These are phyloP conservation scores for Apogon hyalosoma DNA, from an alignment of 2,797 vertebrate species.

Conservation along the genomic window DNA sequence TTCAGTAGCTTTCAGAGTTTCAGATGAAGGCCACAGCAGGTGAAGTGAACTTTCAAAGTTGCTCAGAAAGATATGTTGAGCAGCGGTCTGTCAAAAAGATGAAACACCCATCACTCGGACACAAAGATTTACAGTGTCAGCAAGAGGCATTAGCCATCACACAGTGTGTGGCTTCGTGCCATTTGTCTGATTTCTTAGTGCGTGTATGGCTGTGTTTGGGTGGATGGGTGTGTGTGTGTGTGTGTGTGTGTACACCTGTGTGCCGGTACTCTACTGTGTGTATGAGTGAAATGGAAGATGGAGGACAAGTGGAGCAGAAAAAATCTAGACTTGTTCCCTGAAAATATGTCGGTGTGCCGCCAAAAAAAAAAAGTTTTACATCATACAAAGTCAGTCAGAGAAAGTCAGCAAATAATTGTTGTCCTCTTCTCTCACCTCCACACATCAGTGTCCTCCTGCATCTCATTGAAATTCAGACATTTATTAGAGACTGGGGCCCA, in stretches of 20 bases:
- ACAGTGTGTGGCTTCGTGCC: slow-evolving; percentile 41
- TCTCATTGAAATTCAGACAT: slow-evolving; percentile 40
- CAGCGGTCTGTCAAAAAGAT: slow-evolving; percentile 67
- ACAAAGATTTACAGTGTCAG: slow-evolving; percentile 61
- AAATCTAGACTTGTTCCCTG: slow-evolving; percentile 31
- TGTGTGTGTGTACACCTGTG: slow-evolving; percentile 3
- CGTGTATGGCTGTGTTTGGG: not conserved
- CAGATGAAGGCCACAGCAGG: slow-evolving; percentile 52
- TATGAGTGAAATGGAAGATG: slow-evolving; percentile 7
- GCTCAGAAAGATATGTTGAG: slow-evolving; percentile 54
- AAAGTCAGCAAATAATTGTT: slow-evolving; percentile 21
- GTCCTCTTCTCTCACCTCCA: slow-evolving; percentile 18
- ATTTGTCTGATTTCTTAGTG: slow-evolving; percentile 36
- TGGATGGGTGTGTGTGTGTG: slow-evolving; percentile 6
- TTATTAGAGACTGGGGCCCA: slow-evolving; percentile 17
- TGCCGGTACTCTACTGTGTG: slow-evolving; percentile 12
- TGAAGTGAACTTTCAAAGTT: slow-evolving; percentile 59
- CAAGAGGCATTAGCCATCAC: slow-evolving; percentile 47
- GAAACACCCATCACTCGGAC: slow-evolving; percentile 53
- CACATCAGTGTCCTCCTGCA: slow-evolving; percentile 19
- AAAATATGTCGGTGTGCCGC: slow-evolving; percentile 24
- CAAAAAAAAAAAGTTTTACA: slow-evolving; percentile 15
- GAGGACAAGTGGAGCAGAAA: slow-evolving; percentile 49
- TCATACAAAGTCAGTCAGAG: slow-evolving; percentile 9
- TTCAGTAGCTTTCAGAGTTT: slow-evolving; percentile 61